Percentiles rank a stretch among this genome's conserved stretches.
phyloP scores from a whole-genome alignment of 2,113 vertebrate species.

The Sinocyclocheilus anophthalmus region DNA sequence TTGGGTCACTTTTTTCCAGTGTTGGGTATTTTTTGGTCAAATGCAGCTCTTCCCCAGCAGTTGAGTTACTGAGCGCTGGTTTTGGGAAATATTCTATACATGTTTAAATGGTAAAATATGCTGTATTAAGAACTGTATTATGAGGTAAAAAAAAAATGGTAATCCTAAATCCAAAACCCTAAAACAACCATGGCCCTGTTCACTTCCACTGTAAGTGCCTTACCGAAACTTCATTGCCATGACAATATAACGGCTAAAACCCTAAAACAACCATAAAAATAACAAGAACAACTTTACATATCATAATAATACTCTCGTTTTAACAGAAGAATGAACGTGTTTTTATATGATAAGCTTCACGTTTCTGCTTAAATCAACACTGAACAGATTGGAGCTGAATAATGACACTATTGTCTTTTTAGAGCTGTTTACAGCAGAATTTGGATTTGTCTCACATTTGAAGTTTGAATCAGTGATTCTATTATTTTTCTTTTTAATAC shows the following conservation, averaged over 20 bases:
- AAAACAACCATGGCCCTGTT: background rate
- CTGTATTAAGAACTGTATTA: no score
- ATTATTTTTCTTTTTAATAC: background rate
- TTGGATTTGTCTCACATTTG: background rate
- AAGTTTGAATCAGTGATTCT: background rate
- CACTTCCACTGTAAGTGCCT: background rate
- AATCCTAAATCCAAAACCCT: no score
- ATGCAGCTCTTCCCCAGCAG: no score
- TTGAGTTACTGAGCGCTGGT: no score
- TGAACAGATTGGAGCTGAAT: background rate
- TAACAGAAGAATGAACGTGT: background rate
- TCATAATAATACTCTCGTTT: background rate
- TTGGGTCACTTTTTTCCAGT: no score
- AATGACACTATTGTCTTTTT: constrained; percentile 1
- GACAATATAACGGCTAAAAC: background rate
- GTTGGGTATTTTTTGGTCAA: no score
- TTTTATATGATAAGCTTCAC: background rate
- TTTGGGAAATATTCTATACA: no score
- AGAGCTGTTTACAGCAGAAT: background rate
- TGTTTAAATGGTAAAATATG: no score
- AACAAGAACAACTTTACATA: no score
- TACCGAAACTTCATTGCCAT: background rate
- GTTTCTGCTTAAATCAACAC: background rate
- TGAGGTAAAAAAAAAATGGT: no score
- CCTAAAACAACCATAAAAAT: no score